These are phyloP conservation scores for Onychomys leucogaster DNA, from an alignment of 2,797 vertebrate species.

Conservation along the genomic window DNA sequence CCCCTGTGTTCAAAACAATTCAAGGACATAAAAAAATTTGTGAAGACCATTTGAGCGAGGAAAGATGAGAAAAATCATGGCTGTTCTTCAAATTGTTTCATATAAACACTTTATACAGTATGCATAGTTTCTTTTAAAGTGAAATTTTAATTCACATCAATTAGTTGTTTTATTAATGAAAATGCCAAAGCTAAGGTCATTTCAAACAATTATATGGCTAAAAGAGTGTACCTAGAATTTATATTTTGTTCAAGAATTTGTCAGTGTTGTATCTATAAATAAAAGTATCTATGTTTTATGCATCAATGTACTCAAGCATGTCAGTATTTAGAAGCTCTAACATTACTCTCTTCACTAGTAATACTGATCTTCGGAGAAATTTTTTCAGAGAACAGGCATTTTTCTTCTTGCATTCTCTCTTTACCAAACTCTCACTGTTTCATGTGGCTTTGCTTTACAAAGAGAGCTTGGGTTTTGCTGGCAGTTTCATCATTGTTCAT, in stretches of 20 bases:
- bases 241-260: constrained; percentile 41
- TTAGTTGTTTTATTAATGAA: constrained; percentile 21
- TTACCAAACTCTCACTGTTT: not conserved
- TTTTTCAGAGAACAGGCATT: not conserved
- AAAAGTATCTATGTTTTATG: constrained; percentile 18
- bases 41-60: not conserved
- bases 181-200: not conserved
- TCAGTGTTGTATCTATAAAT: not conserved
- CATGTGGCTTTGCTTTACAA: not conserved
- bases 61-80: not conserved
- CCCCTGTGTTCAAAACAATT: not conserved
- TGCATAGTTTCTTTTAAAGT: not conserved
- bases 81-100: not conserved
- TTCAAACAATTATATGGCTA: not conserved
- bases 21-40: not conserved
- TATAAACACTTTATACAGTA: not conserved
- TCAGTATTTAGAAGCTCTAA: not conserved
- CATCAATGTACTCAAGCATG: not conserved
- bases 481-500: not conserved
- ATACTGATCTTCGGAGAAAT: not conserved
- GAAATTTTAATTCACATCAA: not conserved
- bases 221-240: not conserved
- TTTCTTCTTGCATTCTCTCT: not conserved
- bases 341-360: not conserved
- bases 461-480: not conserved